These are phyloP conservation scores for Neoitamus cyanurus DNA, from an alignment of 2,888 invertebrate species.

Conservation along the genomic window DNA sequence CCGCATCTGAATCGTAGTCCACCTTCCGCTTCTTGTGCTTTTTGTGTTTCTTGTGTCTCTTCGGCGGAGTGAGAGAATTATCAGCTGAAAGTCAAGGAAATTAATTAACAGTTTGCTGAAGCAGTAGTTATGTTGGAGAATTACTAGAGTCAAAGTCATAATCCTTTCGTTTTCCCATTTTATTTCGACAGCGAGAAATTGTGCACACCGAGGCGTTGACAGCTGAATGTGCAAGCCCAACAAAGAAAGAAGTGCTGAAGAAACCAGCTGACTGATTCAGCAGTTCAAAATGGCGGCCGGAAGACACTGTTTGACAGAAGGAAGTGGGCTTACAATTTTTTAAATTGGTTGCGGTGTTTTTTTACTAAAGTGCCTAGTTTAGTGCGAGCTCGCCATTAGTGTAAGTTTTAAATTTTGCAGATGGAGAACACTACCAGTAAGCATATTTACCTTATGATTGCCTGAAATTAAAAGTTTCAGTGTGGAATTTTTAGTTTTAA, in stretches of 20 bases:
- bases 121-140: slow-evolving; percentile 6
- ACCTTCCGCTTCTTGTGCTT: slow-evolving; percentile 68
- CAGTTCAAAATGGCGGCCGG: background rate
- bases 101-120: background rate
- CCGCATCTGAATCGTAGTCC: slow-evolving; percentile 53
- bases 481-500: too few relatives aligned
- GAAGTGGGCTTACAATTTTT: background rate
- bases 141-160: slow-evolving; percentile 43
- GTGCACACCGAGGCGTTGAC: background rate
- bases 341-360: too few relatives aligned
- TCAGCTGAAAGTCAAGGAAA: slow-evolving; percentile 4
- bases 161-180: slow-evolving; percentile 50
- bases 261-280: background rate
- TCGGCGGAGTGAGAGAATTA: slow-evolving; percentile 64
- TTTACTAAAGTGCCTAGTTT: too few relatives aligned
- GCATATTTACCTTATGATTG: too few relatives aligned
- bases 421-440: too few relatives aligned
- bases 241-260: background rate
- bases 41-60: slow-evolving; percentile 73
- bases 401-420: too few relatives aligned
- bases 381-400: too few relatives aligned
- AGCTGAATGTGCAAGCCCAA: background rate
- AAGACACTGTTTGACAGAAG: background rate
- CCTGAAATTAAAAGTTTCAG: too few relatives aligned
- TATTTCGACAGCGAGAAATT: background rate